Percentiles rank a stretch among this genome's conserved stretches.
Evolutionary conservation across 2,888 invertebrate species (phyloP).

Genomic region (Tiphia femorata): DNA sequence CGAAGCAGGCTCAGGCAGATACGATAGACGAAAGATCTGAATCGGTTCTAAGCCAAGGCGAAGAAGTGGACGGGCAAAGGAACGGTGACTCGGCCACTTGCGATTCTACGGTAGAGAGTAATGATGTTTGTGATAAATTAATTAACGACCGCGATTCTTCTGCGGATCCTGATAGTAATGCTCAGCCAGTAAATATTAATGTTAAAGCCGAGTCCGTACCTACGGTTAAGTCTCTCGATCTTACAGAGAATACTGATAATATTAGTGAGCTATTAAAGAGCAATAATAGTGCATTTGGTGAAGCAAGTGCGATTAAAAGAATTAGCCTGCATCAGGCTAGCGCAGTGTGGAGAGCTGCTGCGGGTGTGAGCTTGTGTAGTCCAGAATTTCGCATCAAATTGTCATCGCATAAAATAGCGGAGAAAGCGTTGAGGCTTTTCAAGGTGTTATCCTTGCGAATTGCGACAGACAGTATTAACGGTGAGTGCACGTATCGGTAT

Average conservation of each 20-base stretch:
- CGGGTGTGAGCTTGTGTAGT: constrained; percentile 71
- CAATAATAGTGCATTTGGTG: too few relatives aligned
- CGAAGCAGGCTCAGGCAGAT: too few relatives aligned
- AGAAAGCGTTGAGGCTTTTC: constrained; percentile 49
- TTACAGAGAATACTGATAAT: too few relatives aligned
- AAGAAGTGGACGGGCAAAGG: neutral
- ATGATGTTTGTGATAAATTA: neutral
- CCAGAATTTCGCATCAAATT: constrained; percentile 71
- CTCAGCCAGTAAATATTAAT: too few relatives aligned
- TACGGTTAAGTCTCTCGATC: too few relatives aligned
- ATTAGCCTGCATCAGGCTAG: constrained; percentile 57
- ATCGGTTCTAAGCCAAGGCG: too few relatives aligned
- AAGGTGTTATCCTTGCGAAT: constrained; percentile 54
- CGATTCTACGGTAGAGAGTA: neutral
- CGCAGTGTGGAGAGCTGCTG: constrained; percentile 62
- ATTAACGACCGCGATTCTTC: too few relatives aligned
- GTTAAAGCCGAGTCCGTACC: too few relatives aligned
- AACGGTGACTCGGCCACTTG: neutral
- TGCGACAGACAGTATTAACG: constrained; percentile 55
- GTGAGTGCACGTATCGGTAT: constrained; percentile 39
- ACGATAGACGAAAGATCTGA: too few relatives aligned
- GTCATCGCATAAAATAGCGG: constrained; percentile 63
- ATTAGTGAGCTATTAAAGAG: too few relatives aligned
- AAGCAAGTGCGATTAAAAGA: constrained; percentile 18
- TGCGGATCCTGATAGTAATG: too few relatives aligned